These are phyloP conservation scores for Tiliqua scincoides DNA, from an alignment of 2,113 vertebrate species.

Conservation along the genomic window DNA sequence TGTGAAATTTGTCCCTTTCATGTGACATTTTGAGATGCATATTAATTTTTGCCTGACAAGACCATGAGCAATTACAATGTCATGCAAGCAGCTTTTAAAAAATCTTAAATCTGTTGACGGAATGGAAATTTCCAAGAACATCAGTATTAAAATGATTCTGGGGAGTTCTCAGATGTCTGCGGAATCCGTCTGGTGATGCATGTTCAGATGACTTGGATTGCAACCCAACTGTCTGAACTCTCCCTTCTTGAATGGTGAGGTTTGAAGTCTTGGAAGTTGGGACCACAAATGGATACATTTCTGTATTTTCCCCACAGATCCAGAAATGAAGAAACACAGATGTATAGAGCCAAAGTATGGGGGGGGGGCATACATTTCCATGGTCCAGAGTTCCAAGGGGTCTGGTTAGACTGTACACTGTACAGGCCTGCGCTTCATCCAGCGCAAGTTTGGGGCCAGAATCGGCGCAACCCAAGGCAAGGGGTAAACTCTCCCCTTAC, in stretches of 20 bases:
- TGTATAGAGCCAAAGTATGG: too few relatives aligned
- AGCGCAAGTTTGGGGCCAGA: too few relatives aligned
- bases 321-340: not conserved
- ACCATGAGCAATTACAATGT: not conserved
- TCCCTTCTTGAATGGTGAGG: not conserved
- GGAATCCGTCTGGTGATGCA: not conserved
- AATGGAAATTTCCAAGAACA: not conserved
- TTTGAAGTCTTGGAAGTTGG: not conserved
- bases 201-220: not conserved
- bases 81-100: not conserved
- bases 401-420: too few relatives aligned
- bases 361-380: too few relatives aligned
- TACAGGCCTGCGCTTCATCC: too few relatives aligned
- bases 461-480: too few relatives aligned
- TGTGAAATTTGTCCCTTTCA: conserved; percentile 33
- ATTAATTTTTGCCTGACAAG: not conserved
- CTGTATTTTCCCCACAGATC: not conserved
- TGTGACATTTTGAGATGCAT: not conserved
- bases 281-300: not conserved
- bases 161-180: not conserved
- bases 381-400: too few relatives aligned
- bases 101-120: not conserved
- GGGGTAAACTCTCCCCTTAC: too few relatives aligned
- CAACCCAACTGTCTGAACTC: not conserved
- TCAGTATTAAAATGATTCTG: not conserved